A percentile compares a stretch with the other conserved stretches of the same genome.
Conservation (phyloP, 1,140 invertebrate species). For the Chrysoperla carnea region DNA sequence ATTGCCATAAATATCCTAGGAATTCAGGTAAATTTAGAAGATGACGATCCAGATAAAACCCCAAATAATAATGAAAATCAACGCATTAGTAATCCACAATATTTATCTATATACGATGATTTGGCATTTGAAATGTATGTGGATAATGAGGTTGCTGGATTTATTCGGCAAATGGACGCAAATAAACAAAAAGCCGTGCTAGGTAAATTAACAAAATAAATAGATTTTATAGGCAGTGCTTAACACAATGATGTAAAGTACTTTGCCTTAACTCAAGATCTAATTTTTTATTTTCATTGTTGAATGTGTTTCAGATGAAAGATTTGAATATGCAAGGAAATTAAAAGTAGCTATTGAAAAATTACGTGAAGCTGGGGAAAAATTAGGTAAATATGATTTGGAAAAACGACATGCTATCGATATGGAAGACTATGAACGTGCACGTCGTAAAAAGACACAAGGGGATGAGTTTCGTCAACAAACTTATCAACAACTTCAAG, state of each 20-base stretch:
- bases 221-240: not conserved
- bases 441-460: conserved; percentile 72
- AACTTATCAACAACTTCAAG: conserved; percentile 46
- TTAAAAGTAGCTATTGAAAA: conserved; percentile 71
- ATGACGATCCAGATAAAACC: conserved; percentile 4
- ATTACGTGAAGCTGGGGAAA: conserved; percentile 67
- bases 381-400: conserved; percentile 74
- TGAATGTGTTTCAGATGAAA: conserved; percentile 35
- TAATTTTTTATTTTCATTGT: not conserved
- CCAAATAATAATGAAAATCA: conserved; percentile 52
- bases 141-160: conserved; percentile 75
- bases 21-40: conserved; percentile 8
- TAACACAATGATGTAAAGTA: too few relatives aligned
- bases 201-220: conserved; percentile 24
- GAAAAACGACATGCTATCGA: conserved; percentile 83
- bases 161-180: conserved; percentile 72
- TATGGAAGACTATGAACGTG: conserved; percentile 78
- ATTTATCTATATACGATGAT: conserved; percentile 58
- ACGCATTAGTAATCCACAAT: too few relatives aligned
- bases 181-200: conserved; percentile 72
- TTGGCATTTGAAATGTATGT: conserved; percentile 96
- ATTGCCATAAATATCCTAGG: conserved; percentile 22
- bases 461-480: conserved; percentile 63
- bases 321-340: conserved; percentile 83
- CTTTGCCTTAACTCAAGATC: not conserved